A percentile compares a stretch with the other conserved stretches of the same genome.
Evolutionary conservation across 2,888 invertebrate species (phyloP).

Genomic region (Hololepta plana): DNA sequence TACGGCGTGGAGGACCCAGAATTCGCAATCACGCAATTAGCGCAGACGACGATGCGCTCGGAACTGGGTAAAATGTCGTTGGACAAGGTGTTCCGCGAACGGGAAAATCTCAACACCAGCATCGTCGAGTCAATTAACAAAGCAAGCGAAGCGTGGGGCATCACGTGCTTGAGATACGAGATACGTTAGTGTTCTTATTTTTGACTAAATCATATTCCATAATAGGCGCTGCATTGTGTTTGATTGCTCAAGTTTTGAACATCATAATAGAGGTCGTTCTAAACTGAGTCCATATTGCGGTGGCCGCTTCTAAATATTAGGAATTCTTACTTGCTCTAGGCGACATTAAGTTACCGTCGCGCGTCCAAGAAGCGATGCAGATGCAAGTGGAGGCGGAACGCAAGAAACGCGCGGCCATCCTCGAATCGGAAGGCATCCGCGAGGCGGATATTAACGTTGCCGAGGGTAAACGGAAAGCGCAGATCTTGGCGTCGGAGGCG

Average conservation of each 20-base stretch:
- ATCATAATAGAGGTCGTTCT: neutral
- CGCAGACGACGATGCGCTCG: constrained; percentile 99
- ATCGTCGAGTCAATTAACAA: constrained; percentile 96
- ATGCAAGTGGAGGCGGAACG: constrained; percentile 99
- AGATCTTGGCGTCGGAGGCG: constrained; percentile 89
- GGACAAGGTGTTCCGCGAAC: constrained; percentile 91
- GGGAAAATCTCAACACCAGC: constrained; percentile 84
- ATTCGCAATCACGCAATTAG: constrained; percentile 96
- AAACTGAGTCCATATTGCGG: neutral
- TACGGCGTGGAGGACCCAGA: constrained; percentile 99
- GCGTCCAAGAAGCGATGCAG: constrained; percentile 98
- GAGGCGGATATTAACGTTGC: constrained; percentile 94
- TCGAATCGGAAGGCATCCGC: constrained; percentile 90
- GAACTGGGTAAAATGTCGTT: constrained; percentile 94
- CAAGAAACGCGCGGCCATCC: constrained; percentile 85
- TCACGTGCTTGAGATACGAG: constrained; percentile 88
- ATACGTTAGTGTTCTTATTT: constrained; percentile 44
- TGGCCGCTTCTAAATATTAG: constrained; percentile 1
- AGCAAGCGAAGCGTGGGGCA: constrained; percentile 97
- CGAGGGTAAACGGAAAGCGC: constrained; percentile 81
- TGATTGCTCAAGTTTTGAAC: neutral
- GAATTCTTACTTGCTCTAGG: constrained; percentile 31
- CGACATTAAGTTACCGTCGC: constrained; percentile 72
- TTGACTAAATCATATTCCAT: neutral
- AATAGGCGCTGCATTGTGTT: neutral